phyloP scores from a whole-genome alignment of 2,113 vertebrate genomes.

The Pseudorectes ferrugineus region DNA sequence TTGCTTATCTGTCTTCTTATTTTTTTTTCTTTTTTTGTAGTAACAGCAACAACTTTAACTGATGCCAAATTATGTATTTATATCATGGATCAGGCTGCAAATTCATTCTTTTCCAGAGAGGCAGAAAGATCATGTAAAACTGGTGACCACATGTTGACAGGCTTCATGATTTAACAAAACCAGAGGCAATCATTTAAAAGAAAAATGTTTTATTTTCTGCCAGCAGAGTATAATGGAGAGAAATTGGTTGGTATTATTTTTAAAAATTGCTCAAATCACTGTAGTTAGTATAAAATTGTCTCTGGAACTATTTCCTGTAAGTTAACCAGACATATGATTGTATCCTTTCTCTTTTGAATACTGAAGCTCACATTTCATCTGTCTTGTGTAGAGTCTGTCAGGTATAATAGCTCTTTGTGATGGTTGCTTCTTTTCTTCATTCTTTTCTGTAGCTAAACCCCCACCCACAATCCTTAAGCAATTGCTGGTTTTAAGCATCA shows the following conservation, averaged over 20 bases:
- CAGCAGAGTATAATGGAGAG: constrained; percentile 84
- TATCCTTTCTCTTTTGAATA: constrained; percentile 82
- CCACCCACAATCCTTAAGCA: constrained; percentile 1
- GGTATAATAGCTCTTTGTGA: constrained; percentile 76
- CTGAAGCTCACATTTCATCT: constrained; percentile 75
- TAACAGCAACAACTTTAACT: constrained; percentile 62
- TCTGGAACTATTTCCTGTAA: constrained; percentile 80
- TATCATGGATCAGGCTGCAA: constrained; percentile 71
- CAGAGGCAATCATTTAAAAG: constrained; percentile 83
- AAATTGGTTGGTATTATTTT: constrained; percentile 88
- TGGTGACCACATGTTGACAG: constrained; percentile 83
- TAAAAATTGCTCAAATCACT: constrained; percentile 87
- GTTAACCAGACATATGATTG: constrained; percentile 83
- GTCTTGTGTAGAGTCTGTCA: constrained; percentile 66
- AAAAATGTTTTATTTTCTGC: constrained; percentile 86
- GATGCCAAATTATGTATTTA: constrained; percentile 72
- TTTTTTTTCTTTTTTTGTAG: background rate
- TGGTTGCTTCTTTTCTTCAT: constrained; percentile 56
- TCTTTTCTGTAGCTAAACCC: constrained; percentile 14
- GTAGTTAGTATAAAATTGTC: constrained; percentile 87
- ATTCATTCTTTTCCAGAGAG: constrained; percentile 73
- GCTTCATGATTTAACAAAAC: constrained; percentile 83
- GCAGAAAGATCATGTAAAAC: constrained; percentile 78
- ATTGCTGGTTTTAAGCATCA: constrained; percentile 32
- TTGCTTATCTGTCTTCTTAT: constrained; percentile 57